Evolutionary conservation across 2,113 vertebrate species (phyloP).

Genomic region (Mionectes macconnelli): DNA sequence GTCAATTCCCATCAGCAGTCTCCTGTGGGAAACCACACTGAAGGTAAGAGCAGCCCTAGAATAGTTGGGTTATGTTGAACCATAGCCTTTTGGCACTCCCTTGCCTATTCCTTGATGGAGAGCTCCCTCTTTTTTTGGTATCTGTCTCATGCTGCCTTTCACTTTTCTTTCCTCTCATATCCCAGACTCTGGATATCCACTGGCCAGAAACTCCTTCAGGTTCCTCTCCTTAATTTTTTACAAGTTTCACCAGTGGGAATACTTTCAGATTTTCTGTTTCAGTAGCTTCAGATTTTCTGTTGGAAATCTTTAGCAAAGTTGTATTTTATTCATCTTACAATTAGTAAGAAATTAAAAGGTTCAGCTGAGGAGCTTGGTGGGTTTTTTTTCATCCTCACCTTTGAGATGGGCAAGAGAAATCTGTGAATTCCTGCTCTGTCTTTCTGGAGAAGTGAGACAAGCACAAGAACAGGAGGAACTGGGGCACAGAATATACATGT

Average conservation of each 20-base stretch:
- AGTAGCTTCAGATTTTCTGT: background rate
- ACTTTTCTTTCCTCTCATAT: background rate
- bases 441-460: background rate
- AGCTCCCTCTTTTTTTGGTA: background rate
- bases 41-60: slow-evolving; percentile 74
- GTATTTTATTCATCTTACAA: background rate
- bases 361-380: background rate
- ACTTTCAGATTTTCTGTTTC: background rate
- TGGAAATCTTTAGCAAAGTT: background rate
- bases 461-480: background rate
- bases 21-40: slow-evolving; percentile 71
- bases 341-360: background rate
- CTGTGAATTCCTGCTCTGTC: background rate
- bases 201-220: background rate
- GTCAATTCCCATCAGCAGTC: slow-evolving; percentile 68
- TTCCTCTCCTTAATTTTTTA: background rate
- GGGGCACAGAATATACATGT: background rate
- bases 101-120: background rate
- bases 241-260: background rate
- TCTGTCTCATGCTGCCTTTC: background rate
- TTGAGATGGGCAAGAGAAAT: background rate
- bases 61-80: background rate
- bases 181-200: background rate
- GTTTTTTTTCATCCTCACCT: background rate
- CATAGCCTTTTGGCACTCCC: background rate